Evolutionary conservation across 2,888 invertebrate genomes (phyloP), one percentile per base, ranked within the genome.

Genomic region (Spodoptera picta): DNA sequence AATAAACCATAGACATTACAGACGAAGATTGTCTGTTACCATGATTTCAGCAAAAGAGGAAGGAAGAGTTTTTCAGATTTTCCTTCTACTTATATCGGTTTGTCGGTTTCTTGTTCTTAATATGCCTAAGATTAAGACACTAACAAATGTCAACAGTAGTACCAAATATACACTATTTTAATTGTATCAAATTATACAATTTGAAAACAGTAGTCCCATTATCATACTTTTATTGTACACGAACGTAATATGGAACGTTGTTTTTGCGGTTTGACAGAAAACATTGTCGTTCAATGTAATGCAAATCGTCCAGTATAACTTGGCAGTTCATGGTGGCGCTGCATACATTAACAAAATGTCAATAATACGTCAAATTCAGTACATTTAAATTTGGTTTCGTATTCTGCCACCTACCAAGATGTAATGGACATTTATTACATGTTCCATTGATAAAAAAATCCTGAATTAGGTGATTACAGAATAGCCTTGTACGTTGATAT

Each of bases 401-500:
- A 43, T 4, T 71, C 57, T 42, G 42, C 73, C 62, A 52, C 19
- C 19, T 59, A 41, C 12, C 59, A 45, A 47, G 43, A 47, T 51
- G n/a, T 51, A 45, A 12, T 65, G 47, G 77, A 36, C 53, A 3
- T 49, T 11, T 4, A 53, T 49, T 47, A 31, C 10, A 61, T 57
- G 58, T 69, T 73, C 70, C 70, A 73, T 73, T 75, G 77, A 75
- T 77, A 76, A 65, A 78, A 72, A 65, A 73, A 54, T 53, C 5
- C 11, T 41, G 51, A 71, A 47, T 49, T 57, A 65, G n/a, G 50
- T 62, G 60, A 61, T 61, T 62, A 70, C 67, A 60, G 70, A 60
- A 56, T 43, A 65, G 63, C 60, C 55, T 56, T 74, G 68, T 68
- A 58, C 48, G 19, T 62, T 60, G 65, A 49, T 73, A 75, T 11